Base-by-base conservation (phyloP, 1,140 invertebrate genomes). In the Drosophila asahinai region DNA sequence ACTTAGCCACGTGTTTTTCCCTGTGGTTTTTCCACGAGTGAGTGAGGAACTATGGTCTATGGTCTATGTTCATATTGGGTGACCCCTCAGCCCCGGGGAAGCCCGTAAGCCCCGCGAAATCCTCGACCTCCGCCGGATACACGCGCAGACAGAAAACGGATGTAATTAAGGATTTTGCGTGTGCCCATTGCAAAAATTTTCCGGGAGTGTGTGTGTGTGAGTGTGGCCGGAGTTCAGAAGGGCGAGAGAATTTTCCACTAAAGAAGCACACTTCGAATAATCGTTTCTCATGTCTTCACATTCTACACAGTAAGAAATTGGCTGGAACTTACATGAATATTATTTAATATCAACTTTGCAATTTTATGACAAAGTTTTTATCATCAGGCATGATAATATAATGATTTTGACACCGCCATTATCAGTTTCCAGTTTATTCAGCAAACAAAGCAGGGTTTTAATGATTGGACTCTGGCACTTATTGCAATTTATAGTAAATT, bases 121-220 rank as follows among this genome's bases (percentile, higher is more conserved):
- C 71, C 67, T 33, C 54, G 45, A 36, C 47, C 68, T 66, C 45
- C 51, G 64, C 75, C 84, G 83, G 83, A 89, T 63, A 89, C 83
- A 87, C 83, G 84, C 83, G 80, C 77, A 73, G 70, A 73, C 70
- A 83, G 84, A 73, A 73, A 74, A 80, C 83, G 83, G 83, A 87
- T 87, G 83, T 87, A 87, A 87, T 87, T 87, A 87, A 87, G 83
- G 80, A 87, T 87, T 87, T 87, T 87, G 82, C 84, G 83, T 89
- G 83, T 79, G 72, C 64, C 57, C 67, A 77, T 64, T 76, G 65
- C 61, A 77, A 66, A 66, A 87, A 87, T 73, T 86, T 81, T 63
- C 58, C 71, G 58, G 64, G 42, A 72, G 36, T 67, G 42, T 68
- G 22, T 22, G 33, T n/a, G 27, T n/a, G 25, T 59, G 62, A 17